A percentile compares a stretch with the other conserved stretches of the same genome.
These are phyloP conservation scores for Endotricha flammealis DNA, from an alignment of 2,888 invertebrate species.

Conservation along the genomic window DNA sequence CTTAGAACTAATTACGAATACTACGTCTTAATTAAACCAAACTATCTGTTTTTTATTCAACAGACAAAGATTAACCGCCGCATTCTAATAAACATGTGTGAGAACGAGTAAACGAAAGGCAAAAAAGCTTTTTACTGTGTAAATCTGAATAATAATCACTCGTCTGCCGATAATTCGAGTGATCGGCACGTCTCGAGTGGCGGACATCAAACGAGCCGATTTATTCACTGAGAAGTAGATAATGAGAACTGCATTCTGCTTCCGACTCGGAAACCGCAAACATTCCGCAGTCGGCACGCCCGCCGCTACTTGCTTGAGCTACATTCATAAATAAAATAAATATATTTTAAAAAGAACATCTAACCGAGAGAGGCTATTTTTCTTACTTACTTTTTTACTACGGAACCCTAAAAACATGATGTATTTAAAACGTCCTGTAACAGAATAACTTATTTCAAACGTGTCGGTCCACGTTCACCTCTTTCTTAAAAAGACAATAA, in stretches of 20 bases:
- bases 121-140: background rate
- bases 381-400: no score
- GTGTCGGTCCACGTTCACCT: no score
- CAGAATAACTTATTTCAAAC: no score
- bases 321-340: background rate
- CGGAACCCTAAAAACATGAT: no score
- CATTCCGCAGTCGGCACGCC: slow-evolving; percentile 30
- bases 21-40: background rate
- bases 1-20: background rate
- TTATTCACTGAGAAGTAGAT: slow-evolving; percentile 9
- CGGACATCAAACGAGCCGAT: slow-evolving; percentile 10
- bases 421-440: no score
- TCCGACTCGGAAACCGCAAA: slow-evolving; percentile 53
- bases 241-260: slow-evolving; percentile 22
- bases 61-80: background rate
- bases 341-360: no score
- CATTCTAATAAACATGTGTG: background rate
- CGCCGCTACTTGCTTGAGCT: background rate
- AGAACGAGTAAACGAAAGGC: background rate
- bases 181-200: slow-evolving; percentile 4
- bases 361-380: no score
- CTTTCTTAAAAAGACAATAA: no score
- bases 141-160: background rate
- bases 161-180: slow-evolving; percentile 5
- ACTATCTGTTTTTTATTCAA: background rate